Conservation (phyloP, 2,888 invertebrate genomes). For the Euphydryas editha region DNA sequence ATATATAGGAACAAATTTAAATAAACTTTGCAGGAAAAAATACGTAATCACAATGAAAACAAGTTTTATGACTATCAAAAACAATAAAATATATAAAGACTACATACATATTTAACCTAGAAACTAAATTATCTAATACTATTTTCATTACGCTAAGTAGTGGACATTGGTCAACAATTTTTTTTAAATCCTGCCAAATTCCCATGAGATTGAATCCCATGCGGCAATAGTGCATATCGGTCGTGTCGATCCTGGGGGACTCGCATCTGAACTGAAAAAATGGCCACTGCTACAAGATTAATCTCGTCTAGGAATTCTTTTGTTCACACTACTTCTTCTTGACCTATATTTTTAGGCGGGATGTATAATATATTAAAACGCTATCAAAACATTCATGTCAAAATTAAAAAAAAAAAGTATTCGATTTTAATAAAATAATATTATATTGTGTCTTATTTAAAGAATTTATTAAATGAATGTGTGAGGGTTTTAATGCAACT, state of each 20-base stretch:
- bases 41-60: too few species aligned
- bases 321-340: neutral
- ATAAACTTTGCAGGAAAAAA: too few species aligned
- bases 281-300: conserved; percentile 46
- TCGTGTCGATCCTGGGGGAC: conserved; percentile 64
- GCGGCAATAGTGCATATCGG: conserved; percentile 62
- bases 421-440: too few species aligned
- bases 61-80: neutral
- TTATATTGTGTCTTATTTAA: too few species aligned
- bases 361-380: neutral
- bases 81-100: neutral
- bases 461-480: too few species aligned
- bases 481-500: too few species aligned
- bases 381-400: neutral
- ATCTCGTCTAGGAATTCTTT: conserved; percentile 25
- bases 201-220: conserved; percentile 83
- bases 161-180: conserved; percentile 45
- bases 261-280: conserved; percentile 65
- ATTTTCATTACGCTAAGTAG: neutral
- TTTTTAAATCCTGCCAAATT: conserved; percentile 72
- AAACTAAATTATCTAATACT: neutral
- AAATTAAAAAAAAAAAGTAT: neutral
- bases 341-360: conserved; percentile 2
- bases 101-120: neutral
- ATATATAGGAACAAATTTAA: too few species aligned